Percentiles rank a stretch among this genome's conserved stretches.
These are phyloP conservation scores for Xyliphius kryptos DNA, from an alignment of 2,113 vertebrate species.

Conservation along the genomic window DNA sequence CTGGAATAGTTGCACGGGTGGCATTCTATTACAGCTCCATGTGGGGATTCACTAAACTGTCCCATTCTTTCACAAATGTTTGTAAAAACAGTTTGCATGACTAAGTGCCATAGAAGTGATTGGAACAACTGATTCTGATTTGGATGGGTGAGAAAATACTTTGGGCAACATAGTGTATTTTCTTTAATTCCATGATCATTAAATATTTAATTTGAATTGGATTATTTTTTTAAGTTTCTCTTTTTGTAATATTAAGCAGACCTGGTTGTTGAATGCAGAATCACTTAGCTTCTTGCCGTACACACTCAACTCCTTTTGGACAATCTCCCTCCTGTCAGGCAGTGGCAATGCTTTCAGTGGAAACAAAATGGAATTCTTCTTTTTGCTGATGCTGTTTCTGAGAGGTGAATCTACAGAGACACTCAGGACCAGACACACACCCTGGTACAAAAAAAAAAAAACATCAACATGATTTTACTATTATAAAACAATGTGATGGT, in stretches of 20 bases:
- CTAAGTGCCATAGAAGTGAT: too few species aligned
- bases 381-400: slow-evolving; percentile 60
- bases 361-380: slow-evolving; percentile 49
- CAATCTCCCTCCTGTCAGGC: slow-evolving; percentile 63
- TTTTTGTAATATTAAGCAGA: slow-evolving; percentile 35
- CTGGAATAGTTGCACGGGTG: too few species aligned
- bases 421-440: slow-evolving; percentile 73
- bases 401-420: slow-evolving; percentile 58
- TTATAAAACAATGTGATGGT: too few species aligned
- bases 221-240: not conserved
- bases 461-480: not conserved
- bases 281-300: slow-evolving; percentile 83
- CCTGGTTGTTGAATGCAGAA: slow-evolving; percentile 85
- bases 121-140: too few species aligned
- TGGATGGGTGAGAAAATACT: too few species aligned
- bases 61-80: too few species aligned
- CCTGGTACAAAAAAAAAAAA: slow-evolving; percentile 49
- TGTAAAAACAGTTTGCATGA: too few species aligned
- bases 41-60: too few species aligned
- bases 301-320: slow-evolving; percentile 68
- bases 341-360: slow-evolving; percentile 64
- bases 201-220: too few species aligned
- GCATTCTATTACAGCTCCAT: too few species aligned
- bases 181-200: too few species aligned
- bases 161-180: too few species aligned